Base-by-base conservation (phyloP, 2,113 vertebrate species). In the Casuarius casuarius region DNA sequence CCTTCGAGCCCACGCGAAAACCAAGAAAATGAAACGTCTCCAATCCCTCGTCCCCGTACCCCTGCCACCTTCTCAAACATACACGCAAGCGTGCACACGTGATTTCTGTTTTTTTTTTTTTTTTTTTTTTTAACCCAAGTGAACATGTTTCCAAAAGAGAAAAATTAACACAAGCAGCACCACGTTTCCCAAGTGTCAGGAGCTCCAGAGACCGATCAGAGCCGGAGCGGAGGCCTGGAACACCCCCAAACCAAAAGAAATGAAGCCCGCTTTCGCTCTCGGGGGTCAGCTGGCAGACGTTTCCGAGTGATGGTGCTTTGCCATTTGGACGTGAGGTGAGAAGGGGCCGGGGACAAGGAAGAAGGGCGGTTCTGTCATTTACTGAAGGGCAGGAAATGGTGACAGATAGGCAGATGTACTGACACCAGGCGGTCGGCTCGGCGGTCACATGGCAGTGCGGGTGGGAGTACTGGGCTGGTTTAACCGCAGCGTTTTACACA, bases 401-500 rank as follows among this genome's bases (percentile, higher is more conserved):
- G 86, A 40, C 91, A 33, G 95, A 88, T 49, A 91, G 92, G 92
- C 88, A 62, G 93, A 58, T 35, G 88, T 7, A 68, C 81, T 63
- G 29, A 77, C 33, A 56, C 54, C 52, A 38, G 77, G 86, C 84
- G 35, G 89, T 25, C 33, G 21, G 42, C 58, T 42, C 3, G 66
- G 52, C 67, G 84, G 96, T 98, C 98, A 99, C 96, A 99, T 90
- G 17, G 98, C 98, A 29, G 97, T 97, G 10, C 99, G 99, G 52
- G 99, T 99, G 62, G 99, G 99, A 2, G 99, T 99, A 95, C 99
- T 98, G 92, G 99, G 99, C 97, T 99, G 99, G 97, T 99, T 98
- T 66, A 99, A 97, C 87, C 98, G 97, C 98, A 99, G 99, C 63
- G 99, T 99, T 97, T 98, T 98, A 96, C 99, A 99, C 90, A 99